A percentile compares a stretch with the other conserved stretches of the same genome.
Conservation (phyloP, 2,888 invertebrate species). For the Autographa gamma region DNA sequence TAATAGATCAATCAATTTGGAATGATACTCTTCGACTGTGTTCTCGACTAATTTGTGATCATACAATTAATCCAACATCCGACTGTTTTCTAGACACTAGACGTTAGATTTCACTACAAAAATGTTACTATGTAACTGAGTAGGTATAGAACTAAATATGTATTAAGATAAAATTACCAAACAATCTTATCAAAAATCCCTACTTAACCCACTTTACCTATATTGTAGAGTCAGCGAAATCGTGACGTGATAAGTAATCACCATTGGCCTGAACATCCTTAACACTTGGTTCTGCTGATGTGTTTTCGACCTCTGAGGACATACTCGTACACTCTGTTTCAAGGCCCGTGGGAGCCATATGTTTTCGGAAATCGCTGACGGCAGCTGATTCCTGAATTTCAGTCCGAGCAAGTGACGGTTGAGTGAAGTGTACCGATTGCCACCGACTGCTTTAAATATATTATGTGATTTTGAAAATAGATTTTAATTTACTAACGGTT, state of each 20-base stretch:
- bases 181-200: not conserved
- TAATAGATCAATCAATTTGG: not conserved
- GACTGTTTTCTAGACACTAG: too few relatives aligned
- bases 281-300: conserved; percentile 2
- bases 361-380: conserved; percentile 4
- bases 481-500: too few relatives aligned
- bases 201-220: too few relatives aligned
- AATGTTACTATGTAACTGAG: too few relatives aligned
- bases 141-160: too few relatives aligned
- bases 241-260: not conserved
- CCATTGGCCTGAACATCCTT: conserved; percentile 1
- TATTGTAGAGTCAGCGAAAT: not conserved
- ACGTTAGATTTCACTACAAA: too few relatives aligned
- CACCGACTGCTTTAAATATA: not conserved
- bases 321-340: not conserved
- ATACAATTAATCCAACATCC: too few relatives aligned
- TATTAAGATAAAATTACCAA: not conserved
- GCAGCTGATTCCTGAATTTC: not conserved
- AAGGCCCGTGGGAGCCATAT: not conserved
- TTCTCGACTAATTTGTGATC: too few relatives aligned
- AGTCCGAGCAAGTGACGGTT: not conserved
- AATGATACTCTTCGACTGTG: not conserved
- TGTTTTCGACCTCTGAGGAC: not conserved
- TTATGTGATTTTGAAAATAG: too few relatives aligned
- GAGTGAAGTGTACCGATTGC: not conserved